phyloP scores from a whole-genome alignment of 2,888 invertebrate genomes.

The Meiosimyza decipiens region DNA sequence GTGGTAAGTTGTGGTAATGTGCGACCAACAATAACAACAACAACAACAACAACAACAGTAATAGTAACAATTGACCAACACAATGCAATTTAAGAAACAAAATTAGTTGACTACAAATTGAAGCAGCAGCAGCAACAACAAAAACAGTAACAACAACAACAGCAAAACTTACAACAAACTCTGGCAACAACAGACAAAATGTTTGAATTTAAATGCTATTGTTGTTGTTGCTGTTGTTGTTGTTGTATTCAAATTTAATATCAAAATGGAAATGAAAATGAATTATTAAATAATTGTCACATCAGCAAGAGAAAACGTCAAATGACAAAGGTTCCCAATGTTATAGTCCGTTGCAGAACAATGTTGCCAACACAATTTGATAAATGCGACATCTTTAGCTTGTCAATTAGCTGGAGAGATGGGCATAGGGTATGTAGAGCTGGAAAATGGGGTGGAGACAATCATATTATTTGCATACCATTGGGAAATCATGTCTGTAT shows the following conservation, averaged over 20 bases:
- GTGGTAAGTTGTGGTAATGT: conserved; percentile 4
- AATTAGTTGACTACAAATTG: conserved; percentile 34
- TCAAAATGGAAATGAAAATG: conserved; percentile 60
- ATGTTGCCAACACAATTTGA: conserved; percentile 37
- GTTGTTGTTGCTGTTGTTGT: conserved; percentile 9
- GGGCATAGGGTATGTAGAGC: too few species aligned
- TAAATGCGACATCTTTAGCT: conserved; percentile 33
- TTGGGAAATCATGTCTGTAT: conserved; percentile 9
- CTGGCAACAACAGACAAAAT: background rate
- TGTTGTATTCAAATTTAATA: conserved; percentile 27
- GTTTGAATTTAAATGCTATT: conserved; percentile 14
- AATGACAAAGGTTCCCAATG: background rate
- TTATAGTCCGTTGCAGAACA: background rate
- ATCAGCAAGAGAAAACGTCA: conserved; percentile 18
- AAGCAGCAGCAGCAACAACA: background rate
- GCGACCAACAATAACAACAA: background rate
- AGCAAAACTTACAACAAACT: conserved; percentile 9
- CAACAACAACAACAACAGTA: too few species aligned
- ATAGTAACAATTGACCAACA: conserved; percentile 5
- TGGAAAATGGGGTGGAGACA: too few species aligned
- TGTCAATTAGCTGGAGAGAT: conserved; percentile 8
- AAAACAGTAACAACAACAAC: conserved; percentile 3
- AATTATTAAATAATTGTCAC: conserved; percentile 64
- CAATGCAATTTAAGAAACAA: conserved; percentile 33
- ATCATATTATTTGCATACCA: conserved; percentile 24